Evolutionary conservation across 2,797 vertebrate species (phyloP).

Genomic region (Xiphorhynchus erythropygius): DNA sequence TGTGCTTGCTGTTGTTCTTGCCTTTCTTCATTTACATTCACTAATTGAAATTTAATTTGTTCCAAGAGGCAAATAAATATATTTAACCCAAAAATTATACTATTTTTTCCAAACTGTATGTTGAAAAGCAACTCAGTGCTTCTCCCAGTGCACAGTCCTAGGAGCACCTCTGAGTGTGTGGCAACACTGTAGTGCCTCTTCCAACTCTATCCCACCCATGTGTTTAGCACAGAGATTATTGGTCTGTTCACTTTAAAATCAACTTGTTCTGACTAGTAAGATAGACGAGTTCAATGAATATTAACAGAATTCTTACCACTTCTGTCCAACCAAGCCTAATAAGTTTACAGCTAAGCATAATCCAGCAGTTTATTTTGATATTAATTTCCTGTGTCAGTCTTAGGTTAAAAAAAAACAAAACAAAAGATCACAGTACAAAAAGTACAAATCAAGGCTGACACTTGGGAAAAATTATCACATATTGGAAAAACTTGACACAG

Average conservation of each 20-base stretch:
- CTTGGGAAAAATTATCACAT: background rate
- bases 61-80: conserved; percentile 1
- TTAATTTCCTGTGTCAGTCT: background rate
- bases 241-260: background rate
- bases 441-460: conserved; percentile 13
- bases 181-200: background rate
- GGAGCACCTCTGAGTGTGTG: background rate
- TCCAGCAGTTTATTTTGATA: background rate
- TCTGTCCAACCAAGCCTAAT: background rate
- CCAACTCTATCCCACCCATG: background rate
- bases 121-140: background rate
- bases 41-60: conserved; percentile 17
- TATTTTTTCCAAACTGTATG: background rate
- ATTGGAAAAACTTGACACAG: conserved; percentile 30
- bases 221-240: background rate
- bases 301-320: background rate
- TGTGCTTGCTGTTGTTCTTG: background rate
- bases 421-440: background rate
- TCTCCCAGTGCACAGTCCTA: background rate
- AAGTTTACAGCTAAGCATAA: background rate
- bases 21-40: background rate
- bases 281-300: background rate
- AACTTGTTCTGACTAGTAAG: background rate
- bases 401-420: background rate
- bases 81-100: background rate